Evolutionary conservation across 2,113 vertebrate genomes (phyloP).

Genomic region (Galbula dea): DNA sequence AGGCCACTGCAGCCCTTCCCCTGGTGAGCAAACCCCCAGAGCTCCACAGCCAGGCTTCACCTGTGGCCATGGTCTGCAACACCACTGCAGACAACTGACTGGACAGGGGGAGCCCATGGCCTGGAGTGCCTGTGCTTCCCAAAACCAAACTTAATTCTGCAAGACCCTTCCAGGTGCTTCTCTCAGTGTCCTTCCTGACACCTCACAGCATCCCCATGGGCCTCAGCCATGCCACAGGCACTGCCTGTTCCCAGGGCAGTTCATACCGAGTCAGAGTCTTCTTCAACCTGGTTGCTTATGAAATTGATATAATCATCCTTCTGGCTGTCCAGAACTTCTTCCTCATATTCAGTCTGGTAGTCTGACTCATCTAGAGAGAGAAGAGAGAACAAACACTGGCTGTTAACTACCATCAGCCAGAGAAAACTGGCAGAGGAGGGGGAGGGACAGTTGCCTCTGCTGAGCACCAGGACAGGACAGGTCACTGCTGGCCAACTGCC

Average conservation of each 20-base stretch:
- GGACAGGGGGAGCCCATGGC: not conserved
- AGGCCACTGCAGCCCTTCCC: not conserved
- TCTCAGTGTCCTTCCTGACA: not conserved
- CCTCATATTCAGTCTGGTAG: conserved; percentile 90
- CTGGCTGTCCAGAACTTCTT: conserved; percentile 69
- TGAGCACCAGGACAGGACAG: not conserved
- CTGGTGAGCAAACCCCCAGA: not conserved
- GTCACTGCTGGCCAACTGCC: not conserved
- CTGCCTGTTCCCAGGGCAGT: not conserved
- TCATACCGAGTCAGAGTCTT: conserved; percentile 80
- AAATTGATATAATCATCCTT: conserved; percentile 64
- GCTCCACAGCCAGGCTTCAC: not conserved
- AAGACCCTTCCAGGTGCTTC: not conserved
- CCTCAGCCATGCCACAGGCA: rapidly evolving
- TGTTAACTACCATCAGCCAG: not conserved
- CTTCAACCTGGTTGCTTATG: conserved; percentile 59
- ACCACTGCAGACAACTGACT: not conserved
- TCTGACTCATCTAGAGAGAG: conserved; percentile 83
- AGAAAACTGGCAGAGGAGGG: not conserved
- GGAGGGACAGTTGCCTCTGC: rapidly evolving
- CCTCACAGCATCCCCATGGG: not conserved
- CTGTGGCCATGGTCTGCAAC: not conserved
- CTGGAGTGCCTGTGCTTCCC: rapidly evolving
- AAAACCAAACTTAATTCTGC: not conserved
- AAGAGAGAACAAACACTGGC: not conserved